Evolutionary conservation across 1,140 invertebrate species (phyloP).

Genomic region (Sycophaga agraensis): DNA sequence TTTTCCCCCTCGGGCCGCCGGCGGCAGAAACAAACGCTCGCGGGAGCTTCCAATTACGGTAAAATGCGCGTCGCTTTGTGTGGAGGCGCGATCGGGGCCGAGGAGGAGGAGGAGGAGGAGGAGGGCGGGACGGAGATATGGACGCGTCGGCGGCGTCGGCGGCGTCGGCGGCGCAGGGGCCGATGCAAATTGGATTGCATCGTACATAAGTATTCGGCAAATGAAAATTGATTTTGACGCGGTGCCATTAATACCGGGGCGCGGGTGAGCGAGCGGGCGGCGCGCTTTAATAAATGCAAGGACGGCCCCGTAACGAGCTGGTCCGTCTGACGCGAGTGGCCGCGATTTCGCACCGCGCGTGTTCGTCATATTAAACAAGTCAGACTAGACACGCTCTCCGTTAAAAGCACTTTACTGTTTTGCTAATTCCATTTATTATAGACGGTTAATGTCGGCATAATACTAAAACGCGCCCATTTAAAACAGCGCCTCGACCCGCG

Average conservation of each 20-base stretch:
- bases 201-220: slow-evolving; percentile 56
- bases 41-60: slow-evolving; percentile 51
- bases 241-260: slow-evolving; percentile 52
- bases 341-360: slow-evolving; percentile 25
- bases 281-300: slow-evolving; percentile 36
- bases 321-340: background rate
- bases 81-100: slow-evolving; percentile 32
- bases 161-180: slow-evolving; percentile 26
- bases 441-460: slow-evolving; percentile 22
- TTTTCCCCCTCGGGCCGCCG: background rate
- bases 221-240: slow-evolving; percentile 58
- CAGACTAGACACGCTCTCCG: slow-evolving; percentile 42
- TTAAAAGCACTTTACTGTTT: slow-evolving; percentile 56
- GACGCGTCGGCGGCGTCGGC: background rate
- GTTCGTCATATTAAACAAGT: slow-evolving; percentile 52
- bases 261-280: slow-evolving; percentile 39
- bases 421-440: slow-evolving; percentile 50
- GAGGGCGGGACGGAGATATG: background rate
- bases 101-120: slow-evolving; percentile 31
- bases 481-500: too few species aligned
- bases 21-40: slow-evolving; percentile 40
- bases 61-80: slow-evolving; percentile 40
- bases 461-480: slow-evolving; percentile 24
- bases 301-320: slow-evolving; percentile 33
- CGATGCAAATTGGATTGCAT: slow-evolving; percentile 56